Base-by-base conservation (phyloP, 2,113 vertebrate species). In the Cairina moschata region DNA sequence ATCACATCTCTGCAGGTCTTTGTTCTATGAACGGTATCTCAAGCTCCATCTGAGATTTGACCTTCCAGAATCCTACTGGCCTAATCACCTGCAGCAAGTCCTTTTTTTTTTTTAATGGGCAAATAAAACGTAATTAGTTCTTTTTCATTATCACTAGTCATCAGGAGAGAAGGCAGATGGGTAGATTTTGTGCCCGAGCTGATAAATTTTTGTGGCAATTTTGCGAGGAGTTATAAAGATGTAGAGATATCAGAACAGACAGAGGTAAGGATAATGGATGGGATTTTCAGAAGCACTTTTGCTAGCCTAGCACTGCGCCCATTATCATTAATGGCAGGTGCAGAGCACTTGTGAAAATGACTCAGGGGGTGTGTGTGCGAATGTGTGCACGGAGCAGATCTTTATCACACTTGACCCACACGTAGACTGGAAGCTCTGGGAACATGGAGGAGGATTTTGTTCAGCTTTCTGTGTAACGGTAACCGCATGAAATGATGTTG, bases 51-150 rank as follows among this genome's bases (percentile, higher is more conserved):
- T 83, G 68, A 94, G 38, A 65, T 94, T 54, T 88, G 86, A 88
- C 83, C 65, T 91, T 92, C 83, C 54, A 58, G 86, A 93, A 79
- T 86, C 69, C 77, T 79, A 26, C 77, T 76, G 58, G 69, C 82
- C 60, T 91, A 82, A 68, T 93, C 14, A 4, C 73, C 71, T 92
- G 32, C 74, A 88, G 58, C 82, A 54, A 91, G 67, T 69, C 11
- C 28, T 84, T 44, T 44, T 44, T 46, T 65, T 84, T 44, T 44
- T 93, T 82, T 82, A 88, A 86, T 79, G 40, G 80, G 44, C 77
- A 83, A 79, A 94, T 85, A 79, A 88, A 84, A 69, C 11, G 8
- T 77, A 79, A 92, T 95, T 94, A 88, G 66, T 90, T 91, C 36
- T 83, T 92, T 79, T 86, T 86, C 73, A 58, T 92, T 95, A 84